Evolutionary conservation across 2,888 invertebrate genomes (phyloP), one percentile per base, ranked within the genome.

Genomic region (Chironomus riparius): DNA sequence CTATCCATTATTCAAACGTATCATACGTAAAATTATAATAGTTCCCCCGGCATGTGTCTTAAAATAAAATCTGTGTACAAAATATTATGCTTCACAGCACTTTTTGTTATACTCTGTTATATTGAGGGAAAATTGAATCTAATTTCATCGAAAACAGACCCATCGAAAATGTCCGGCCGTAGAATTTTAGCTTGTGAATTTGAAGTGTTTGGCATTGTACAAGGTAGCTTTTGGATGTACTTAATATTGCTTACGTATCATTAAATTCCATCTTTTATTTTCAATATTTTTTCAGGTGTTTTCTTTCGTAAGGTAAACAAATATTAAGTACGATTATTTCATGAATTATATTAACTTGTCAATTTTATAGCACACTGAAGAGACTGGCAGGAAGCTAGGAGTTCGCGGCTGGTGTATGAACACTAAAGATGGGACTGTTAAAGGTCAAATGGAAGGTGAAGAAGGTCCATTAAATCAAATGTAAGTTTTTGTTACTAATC

Each of bases 381-480:
- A 86, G 77, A 85, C 87, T 79, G 88, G 88, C 0, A 85, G 84
- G 76, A 83, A 84, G 77, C 82, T 90, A 28, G 87, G 86, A 22
- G 78, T 91, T 2, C 85, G 82, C 77, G 91, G 91, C 61, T 91
- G 90, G 89, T 90, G 90, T 79, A 89, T 87, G 87, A 91, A 91
- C 79, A 91, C 90, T 0, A 79, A 82, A 0, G 80, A 82, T 4
- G 88, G 87, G 5, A 90, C 90, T 0, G 91, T 91, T 0, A 82
- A 86, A 70, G 91, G 91, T n/a, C 81, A 85, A 73, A 78, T 90
- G 77, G 88, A 91, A 82, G 90, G 89, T 18, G 82, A 85, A 6
- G 80, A 82, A 71, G 78, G 80, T 2, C 85, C 86, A 80, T 79
- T 91, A 18, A 84, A 86, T 50, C 85, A 87, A 83, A 90, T 91